These are phyloP conservation scores for Ceratina japonica DNA, from an alignment of 1,140 invertebrate genomes.

Conservation along the genomic window DNA sequence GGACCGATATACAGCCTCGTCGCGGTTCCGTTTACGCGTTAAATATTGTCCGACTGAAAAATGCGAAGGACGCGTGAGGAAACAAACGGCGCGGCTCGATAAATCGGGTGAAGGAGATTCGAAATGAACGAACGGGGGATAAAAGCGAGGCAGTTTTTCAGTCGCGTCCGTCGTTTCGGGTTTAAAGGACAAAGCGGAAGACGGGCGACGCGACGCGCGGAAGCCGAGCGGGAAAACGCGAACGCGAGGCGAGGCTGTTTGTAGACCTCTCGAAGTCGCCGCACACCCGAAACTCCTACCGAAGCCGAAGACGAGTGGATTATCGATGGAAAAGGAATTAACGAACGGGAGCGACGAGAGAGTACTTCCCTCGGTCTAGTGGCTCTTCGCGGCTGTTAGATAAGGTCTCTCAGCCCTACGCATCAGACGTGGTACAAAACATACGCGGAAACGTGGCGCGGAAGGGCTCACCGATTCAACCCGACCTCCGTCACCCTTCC, in stretches of 20 bases:
- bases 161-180: neutral
- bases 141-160: neutral
- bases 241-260: slow-evolving; percentile 61
- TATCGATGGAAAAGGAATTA: slow-evolving; percentile 66
- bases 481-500: neutral
- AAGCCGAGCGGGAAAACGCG: neutral
- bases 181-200: slow-evolving; percentile 3
- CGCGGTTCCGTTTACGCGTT: slow-evolving; percentile 6
- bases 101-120: no score
- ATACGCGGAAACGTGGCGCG: slow-evolving; percentile 46
- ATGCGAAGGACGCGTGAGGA: no score
- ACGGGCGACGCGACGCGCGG: slow-evolving; percentile 14
- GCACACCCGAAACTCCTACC: slow-evolving; percentile 57
- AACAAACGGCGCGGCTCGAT: no score
- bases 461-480: slow-evolving; percentile 8
- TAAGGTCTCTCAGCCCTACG: slow-evolving; percentile 63
- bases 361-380: slow-evolving; percentile 62
- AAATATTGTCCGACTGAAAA: neutral
- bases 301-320: slow-evolving; percentile 59
- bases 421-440: slow-evolving; percentile 46
- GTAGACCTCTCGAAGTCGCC: slow-evolving; percentile 60
- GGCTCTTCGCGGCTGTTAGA: slow-evolving; percentile 63
- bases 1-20: slow-evolving; percentile 25
- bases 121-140: neutral
- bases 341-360: slow-evolving; percentile 58